These are phyloP conservation scores for Ciconia boyciana DNA, from an alignment of 2,113 vertebrate genomes.

Conservation along the genomic window DNA sequence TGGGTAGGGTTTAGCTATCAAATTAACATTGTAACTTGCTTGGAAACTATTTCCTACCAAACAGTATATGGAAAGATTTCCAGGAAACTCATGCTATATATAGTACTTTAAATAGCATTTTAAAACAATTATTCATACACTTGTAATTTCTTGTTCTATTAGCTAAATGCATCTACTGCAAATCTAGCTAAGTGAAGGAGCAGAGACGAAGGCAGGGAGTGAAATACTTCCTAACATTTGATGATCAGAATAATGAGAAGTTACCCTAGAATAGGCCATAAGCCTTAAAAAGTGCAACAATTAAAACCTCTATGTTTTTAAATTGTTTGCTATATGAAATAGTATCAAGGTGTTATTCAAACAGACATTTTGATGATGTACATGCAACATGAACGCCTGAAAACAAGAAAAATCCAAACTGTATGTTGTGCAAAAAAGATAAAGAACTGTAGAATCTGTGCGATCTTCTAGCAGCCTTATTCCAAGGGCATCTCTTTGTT, in stretches of 20 bases:
- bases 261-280: neutral
- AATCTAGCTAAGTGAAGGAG: neutral
- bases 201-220: neutral
- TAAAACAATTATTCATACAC: conserved; percentile 17
- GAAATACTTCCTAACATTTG: neutral
- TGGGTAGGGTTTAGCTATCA: conserved; percentile 28
- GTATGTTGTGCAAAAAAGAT: neutral
- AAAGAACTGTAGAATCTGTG: neutral
- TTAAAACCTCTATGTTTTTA: neutral
- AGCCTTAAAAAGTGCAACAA: neutral
- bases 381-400: neutral
- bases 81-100: conserved; percentile 39
- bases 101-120: conserved; percentile 19
- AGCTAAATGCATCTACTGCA: conserved; percentile 2
- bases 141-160: conserved; percentile 20
- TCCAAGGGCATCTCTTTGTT: neutral
- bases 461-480: neutral
- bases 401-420: neutral
- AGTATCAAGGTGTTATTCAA: neutral
- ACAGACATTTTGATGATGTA: neutral
- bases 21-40: conserved; percentile 35
- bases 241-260: neutral
- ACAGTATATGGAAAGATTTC: conserved; percentile 23
- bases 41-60: conserved; percentile 42
- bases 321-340: neutral